These are phyloP conservation scores for Eulimnadia texana DNA, from an alignment of 1,140 invertebrate species.

Conservation along the genomic window DNA sequence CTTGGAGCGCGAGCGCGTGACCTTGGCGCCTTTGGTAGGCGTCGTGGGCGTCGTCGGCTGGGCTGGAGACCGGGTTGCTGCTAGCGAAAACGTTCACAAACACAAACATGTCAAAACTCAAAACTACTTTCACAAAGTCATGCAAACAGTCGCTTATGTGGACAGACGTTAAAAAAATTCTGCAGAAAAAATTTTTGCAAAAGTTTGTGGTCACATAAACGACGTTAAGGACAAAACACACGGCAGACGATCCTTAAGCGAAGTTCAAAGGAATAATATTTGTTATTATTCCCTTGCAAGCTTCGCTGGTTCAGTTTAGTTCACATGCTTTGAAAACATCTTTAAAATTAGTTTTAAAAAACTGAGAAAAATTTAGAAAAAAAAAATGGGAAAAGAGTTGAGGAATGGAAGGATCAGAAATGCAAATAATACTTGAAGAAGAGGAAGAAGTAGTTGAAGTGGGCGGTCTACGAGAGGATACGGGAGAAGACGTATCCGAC, in stretches of 20 bases:
- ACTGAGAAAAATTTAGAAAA: background rate
- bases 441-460: background rate
- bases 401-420: too few species aligned
- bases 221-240: too few species aligned
- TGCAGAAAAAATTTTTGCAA: too few species aligned
- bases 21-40: constrained; percentile 38
- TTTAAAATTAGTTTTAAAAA: background rate
- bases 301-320: too few species aligned
- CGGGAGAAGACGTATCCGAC: background rate
- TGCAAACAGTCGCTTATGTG: too few species aligned
- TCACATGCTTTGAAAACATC: too few species aligned
- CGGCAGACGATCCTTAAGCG: too few species aligned
- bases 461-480: background rate
- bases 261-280: too few species aligned
- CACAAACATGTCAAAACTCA: background rate
- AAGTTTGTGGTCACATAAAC: too few species aligned
- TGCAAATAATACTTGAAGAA: background rate
- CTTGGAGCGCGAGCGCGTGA: constrained; percentile 64
- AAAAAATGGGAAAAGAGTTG: background rate
- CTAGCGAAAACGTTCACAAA: background rate
- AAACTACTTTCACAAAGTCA: background rate
- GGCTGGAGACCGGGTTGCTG: background rate
- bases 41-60: constrained; percentile 3
- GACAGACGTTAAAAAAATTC: too few species aligned
- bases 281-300: too few species aligned